Conservation (phyloP, 2,888 invertebrate species). For the Copidosoma aretas region DNA sequence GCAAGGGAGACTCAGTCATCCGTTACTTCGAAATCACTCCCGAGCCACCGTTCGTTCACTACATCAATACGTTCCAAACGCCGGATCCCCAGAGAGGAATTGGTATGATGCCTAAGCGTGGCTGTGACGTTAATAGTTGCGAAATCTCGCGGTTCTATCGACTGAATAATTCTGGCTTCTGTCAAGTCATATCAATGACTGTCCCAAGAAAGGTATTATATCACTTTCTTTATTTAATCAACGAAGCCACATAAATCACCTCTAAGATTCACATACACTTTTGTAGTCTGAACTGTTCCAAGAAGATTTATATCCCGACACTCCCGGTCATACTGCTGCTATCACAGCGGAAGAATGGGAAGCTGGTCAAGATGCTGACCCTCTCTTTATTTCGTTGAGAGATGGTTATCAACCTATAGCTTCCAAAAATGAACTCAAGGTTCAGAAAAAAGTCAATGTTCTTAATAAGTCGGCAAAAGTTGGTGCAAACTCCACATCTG, state of each 20-base stretch:
- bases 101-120: slow-evolving; percentile 97
- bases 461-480: slow-evolving; percentile 71
- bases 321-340: slow-evolving; percentile 87
- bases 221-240: slow-evolving; percentile 30
- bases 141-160: slow-evolving; percentile 96
- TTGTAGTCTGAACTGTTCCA: slow-evolving; percentile 90
- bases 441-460: slow-evolving; percentile 81
- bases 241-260: slow-evolving; percentile 11
- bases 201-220: slow-evolving; percentile 84
- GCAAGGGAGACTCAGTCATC: slow-evolving; percentile 98
- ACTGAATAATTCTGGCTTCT: slow-evolving; percentile 90
- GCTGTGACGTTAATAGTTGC: slow-evolving; percentile 91
- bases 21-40: slow-evolving; percentile 93
- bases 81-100: slow-evolving; percentile 98
- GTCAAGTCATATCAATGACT: slow-evolving; percentile 97
- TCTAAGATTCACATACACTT: not conserved
- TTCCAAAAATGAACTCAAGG: slow-evolving; percentile 71
- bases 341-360: slow-evolving; percentile 92
- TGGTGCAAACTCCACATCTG: slow-evolving; percentile 49
- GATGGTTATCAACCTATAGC: slow-evolving; percentile 74
- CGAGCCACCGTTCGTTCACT: slow-evolving; percentile 93
- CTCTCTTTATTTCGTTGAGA: slow-evolving; percentile 89
- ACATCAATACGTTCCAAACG: slow-evolving; percentile 96
- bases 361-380: slow-evolving; percentile 87
- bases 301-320: slow-evolving; percentile 96